Percentiles rank a stretch among this genome's conserved stretches.
Conservation (phyloP, 1,140 invertebrate genomes). For the Diorhabda carinulata region DNA sequence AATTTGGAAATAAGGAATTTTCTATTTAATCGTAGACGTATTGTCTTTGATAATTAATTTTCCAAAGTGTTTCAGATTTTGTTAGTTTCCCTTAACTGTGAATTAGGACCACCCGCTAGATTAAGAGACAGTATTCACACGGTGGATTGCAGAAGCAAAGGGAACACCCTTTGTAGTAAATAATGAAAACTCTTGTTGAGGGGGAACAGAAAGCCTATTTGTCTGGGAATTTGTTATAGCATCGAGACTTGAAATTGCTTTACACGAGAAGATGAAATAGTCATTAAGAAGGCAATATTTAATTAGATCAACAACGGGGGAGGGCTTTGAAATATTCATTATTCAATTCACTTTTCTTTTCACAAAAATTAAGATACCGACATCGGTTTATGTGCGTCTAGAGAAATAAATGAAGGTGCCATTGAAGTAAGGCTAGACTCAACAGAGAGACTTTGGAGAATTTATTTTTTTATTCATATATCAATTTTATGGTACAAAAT, state of each 20-base stretch:
- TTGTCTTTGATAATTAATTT: background rate
- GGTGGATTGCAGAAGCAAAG: background rate
- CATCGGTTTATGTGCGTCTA: background rate
- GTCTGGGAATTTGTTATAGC: background rate
- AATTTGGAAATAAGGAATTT: too few relatives aligned
- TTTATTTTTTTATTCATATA: too few relatives aligned
- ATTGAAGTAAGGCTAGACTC: background rate
- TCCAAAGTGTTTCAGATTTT: background rate
- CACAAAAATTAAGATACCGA: slow-evolving; percentile 2
- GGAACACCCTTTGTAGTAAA: background rate
- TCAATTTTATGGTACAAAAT: too few relatives aligned
- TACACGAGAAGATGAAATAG: slow-evolving; percentile 2
- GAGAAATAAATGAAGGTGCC: background rate
- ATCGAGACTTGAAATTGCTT: background rate
- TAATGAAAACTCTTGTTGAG: background rate
- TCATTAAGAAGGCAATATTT: slow-evolving; percentile 2
- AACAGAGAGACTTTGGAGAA: too few relatives aligned
- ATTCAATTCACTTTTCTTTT: slow-evolving; percentile 1
- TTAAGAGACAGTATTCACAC: background rate
- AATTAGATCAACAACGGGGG: background rate
- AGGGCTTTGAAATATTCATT: background rate
- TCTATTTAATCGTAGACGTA: too few relatives aligned
- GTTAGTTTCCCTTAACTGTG: background rate
- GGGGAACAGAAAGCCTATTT: background rate
- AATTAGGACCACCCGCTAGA: background rate